Evolutionary conservation across 2,797 vertebrate genomes (phyloP), one percentile per base, ranked within the genome.

Genomic region (Urophycis tenuis): DNA sequence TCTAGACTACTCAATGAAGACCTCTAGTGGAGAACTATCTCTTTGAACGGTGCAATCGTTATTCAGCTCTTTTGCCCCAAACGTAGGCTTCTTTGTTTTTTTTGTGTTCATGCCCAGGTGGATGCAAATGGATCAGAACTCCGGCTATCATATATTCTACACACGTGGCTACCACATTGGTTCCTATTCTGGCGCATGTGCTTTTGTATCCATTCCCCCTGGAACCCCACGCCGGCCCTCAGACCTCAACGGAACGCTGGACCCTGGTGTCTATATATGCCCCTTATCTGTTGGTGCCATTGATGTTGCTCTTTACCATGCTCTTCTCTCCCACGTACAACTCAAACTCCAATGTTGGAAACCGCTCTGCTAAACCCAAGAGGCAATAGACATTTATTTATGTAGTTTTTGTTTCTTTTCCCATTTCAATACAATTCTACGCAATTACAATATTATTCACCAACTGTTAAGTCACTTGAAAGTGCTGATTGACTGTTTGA

Each of bases 41-140:
- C n/a, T n/a, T 60, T 15, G 22, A 60, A 5, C n/a, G 12, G 30
- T 8, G 39, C 12, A 2, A 70, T 70, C 10, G 12, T 30, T 31
- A 71, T 14, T 32, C 32, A 32, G 31, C 70, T 31, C 12, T 33
- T 14, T 71, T 33, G 12, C 17, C 19, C 6, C 30, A 32, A 17
- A n/a, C n/a, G n/a, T n/a, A n/a, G n/a, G n/a, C n/a, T n/a, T n/a
- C 14, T 71, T 33, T 73, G 5, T 73, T 14, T 31, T 30, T n/a
- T n/a, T n/a, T n/a, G n/a, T n/a, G 10, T 15, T 31, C 0, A 83
- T 32, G 78, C 79, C 0, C 85, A 99, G 97, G 97, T 75, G 90
- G 92, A 83, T 95, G 97, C 88, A 94, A 77, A 80, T 99, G 97
- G 97, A 97, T 99, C 88, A 92, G 95, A 81, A 95, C 88, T 76